Conservation (phyloP, 2,888 invertebrate genomes). For the Napeogenes inachia region DNA sequence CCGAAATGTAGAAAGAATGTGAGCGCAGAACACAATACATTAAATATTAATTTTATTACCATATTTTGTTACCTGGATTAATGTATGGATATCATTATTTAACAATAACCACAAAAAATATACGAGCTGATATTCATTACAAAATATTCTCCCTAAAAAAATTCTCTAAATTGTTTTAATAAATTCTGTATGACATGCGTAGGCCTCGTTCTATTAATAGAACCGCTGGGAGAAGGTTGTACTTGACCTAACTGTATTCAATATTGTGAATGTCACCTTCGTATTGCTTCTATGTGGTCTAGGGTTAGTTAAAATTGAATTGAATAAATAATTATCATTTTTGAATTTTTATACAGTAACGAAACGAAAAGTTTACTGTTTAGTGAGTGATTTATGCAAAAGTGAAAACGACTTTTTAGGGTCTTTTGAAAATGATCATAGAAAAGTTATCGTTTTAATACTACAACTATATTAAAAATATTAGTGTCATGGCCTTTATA, state of each 20-base stretch:
- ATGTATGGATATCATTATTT: too few species aligned
- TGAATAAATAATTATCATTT: not conserved
- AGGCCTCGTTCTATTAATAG: conserved; percentile 15
- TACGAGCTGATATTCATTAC: not conserved
- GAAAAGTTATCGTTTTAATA: too few species aligned
- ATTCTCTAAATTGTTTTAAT: not conserved
- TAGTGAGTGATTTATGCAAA: too few species aligned
- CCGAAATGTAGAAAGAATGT: not conserved
- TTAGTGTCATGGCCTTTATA: too few species aligned
- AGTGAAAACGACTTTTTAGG: too few species aligned
- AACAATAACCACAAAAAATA: too few species aligned
- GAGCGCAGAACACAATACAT: not conserved
- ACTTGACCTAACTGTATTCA: conserved; percentile 20
- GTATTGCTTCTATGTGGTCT: not conserved
- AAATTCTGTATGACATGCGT: conserved; percentile 9
- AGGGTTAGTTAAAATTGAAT: not conserved
- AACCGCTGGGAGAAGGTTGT: conserved; percentile 9
- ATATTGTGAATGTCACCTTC: conserved; percentile 7
- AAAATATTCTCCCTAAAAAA: not conserved
- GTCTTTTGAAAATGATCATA: too few species aligned
- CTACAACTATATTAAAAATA: too few species aligned
- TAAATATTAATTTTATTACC: not conserved
- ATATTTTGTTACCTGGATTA: not conserved
- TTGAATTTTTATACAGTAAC: too few species aligned
- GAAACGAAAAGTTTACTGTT: too few species aligned